Evolutionary conservation across 2,797 vertebrate species (phyloP), one percentile per base, ranked within the genome.

Genomic region (Enteromius paludinosus): DNA sequence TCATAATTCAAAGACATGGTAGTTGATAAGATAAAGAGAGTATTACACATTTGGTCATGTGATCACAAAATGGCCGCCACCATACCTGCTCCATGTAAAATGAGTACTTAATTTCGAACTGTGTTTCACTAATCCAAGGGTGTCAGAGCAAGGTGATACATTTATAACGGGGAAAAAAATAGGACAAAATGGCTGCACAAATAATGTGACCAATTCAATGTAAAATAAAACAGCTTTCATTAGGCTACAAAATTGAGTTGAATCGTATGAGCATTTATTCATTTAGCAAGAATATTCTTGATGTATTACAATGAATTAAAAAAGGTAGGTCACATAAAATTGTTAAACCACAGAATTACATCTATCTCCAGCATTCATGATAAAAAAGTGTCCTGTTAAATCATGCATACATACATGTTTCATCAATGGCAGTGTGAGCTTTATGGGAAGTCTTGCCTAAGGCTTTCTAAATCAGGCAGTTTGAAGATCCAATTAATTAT

Each of bases 401-500:
- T 72, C 54, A 47, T 59, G 23, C 52, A 64, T 35, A 35, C 0
- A 30, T 28, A 23, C 59, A 73, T 35, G 25, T 71, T 80, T 61
- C 66, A 71, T 80, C 52, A 62, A 65, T 81, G 64, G 33, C 25
- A 23, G 49, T 69, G 35, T 41, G 69, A 70, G 43, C 59, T 54
- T 54, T 77, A 68, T 33, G 45, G 61, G 30, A 62, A 73, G 43
- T 81, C 52, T 81, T 41, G 43, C 72, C 45, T 81, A 11, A 72
- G 38, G 62, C 74, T 14, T 18, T 45, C 61, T 82, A 87, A 87
- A 87, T 83, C 69, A 70, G 78, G 71, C 70, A 43, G 43, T 45
- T 81, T 81, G 81, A 82, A 70, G 79, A 81, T 68, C 52, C 80
- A 76, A 85, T 73, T 64, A 61, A 84, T 83, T 82, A 82, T 64